Conservation (phyloP, 1,140 invertebrate genomes). For the Patella vulgata region DNA sequence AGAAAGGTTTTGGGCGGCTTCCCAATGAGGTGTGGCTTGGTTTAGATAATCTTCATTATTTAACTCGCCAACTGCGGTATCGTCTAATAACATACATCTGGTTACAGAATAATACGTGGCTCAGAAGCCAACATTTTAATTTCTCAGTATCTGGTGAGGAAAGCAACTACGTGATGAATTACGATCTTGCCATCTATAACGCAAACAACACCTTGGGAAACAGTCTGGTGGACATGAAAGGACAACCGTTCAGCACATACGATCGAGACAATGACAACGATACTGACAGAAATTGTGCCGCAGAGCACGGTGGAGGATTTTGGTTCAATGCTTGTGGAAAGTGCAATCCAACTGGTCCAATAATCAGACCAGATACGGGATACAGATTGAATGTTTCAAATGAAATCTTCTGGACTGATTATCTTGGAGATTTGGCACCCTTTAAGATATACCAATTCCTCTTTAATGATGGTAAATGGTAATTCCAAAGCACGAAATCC, state of each 20-base stretch:
- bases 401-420: background rate
- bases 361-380: background rate
- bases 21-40: background rate
- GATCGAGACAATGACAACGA: constrained; percentile 2
- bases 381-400: background rate
- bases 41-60: background rate
- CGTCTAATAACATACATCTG: too few species aligned
- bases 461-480: too few species aligned
- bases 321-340: constrained; percentile 1
- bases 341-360: background rate
- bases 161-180: constrained; percentile 4
- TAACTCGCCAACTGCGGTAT: too few species aligned
- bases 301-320: background rate
- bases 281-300: background rate
- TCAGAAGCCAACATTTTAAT: too few species aligned
- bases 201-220: background rate
- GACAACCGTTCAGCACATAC: background rate
- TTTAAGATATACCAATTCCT: too few species aligned
- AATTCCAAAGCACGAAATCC: too few species aligned
- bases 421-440: too few species aligned
- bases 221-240: background rate
- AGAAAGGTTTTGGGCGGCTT: background rate
- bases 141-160: too few species aligned
- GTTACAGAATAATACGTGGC: too few species aligned
- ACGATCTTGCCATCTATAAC: background rate